A percentile compares a stretch with the other conserved stretches of the same genome.
phyloP scores from a whole-genome alignment of 2,888 invertebrate genomes.

The Idaea dimidiata region DNA sequence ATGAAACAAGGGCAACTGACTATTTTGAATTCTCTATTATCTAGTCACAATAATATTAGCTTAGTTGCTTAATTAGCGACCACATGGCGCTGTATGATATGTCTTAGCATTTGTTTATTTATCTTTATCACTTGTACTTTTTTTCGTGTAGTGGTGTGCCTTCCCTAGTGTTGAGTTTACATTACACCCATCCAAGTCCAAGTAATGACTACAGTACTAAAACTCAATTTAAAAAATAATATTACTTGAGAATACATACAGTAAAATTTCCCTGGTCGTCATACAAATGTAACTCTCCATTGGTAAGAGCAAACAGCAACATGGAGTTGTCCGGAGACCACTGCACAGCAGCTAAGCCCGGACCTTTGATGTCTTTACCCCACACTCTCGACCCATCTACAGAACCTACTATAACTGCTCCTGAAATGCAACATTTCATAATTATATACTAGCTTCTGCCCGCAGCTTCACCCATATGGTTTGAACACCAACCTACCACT shows the following conservation, averaged over 20 bases:
- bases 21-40: too few species aligned
- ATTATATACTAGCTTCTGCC: background rate
- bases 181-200: too few species aligned
- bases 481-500: too few species aligned
- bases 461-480: background rate
- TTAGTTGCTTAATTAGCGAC: too few species aligned
- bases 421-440: slow-evolving; percentile 53
- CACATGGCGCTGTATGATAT: too few species aligned
- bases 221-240: background rate
- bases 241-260: slow-evolving; percentile 55
- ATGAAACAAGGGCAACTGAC: background rate
- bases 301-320: slow-evolving; percentile 92
- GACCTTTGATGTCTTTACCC: slow-evolving; percentile 97
- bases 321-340: slow-evolving; percentile 98
- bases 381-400: slow-evolving; percentile 99
- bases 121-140: too few species aligned
- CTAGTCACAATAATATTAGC: too few species aligned
- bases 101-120: too few species aligned
- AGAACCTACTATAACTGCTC: slow-evolving; percentile 96
- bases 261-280: slow-evolving; percentile 94
- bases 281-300: slow-evolving; percentile 96
- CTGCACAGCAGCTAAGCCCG: slow-evolving; percentile 91
- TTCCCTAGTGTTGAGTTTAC: too few species aligned
- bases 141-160: too few species aligned
- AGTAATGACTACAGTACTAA: too few species aligned